Conservation (phyloP, 2,888 invertebrate species). For the Esperia sulphurella region DNA sequence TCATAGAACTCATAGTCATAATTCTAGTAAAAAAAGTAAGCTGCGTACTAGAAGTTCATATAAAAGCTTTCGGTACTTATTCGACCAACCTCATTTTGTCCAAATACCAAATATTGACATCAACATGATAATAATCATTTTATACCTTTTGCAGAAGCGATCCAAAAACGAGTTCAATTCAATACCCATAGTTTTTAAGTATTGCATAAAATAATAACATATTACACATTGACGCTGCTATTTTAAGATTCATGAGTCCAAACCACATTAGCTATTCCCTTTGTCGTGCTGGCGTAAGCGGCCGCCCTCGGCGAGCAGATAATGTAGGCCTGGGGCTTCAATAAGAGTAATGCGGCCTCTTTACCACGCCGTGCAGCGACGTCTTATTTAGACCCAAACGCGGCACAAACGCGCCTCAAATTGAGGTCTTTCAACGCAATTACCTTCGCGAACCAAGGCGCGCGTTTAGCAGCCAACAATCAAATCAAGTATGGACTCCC, state of each 20-base stretch:
- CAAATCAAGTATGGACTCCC: slow-evolving; percentile 50
- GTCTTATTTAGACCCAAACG: slow-evolving; percentile 74
- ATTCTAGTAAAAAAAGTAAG: not conserved
- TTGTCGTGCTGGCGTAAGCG: slow-evolving; percentile 41
- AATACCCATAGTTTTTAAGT: no score
- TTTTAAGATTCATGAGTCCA: slow-evolving; percentile 17
- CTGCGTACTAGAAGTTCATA: no score
- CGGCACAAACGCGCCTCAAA: slow-evolving; percentile 62
- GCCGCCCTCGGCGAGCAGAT: slow-evolving; percentile 56
- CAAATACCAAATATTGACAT: no score
- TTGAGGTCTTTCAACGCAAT: slow-evolving; percentile 74
- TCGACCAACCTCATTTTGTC: no score
- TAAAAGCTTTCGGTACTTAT: no score
- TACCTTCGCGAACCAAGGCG: slow-evolving; percentile 48
- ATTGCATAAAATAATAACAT: no score
- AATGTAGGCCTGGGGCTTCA: slow-evolving; percentile 63
- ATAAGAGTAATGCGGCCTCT: slow-evolving; percentile 73
- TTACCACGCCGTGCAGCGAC: slow-evolving; percentile 65
- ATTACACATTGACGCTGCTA: slow-evolving; percentile 2
- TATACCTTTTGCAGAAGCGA: no score
- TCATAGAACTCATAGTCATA: slow-evolving; percentile 41
- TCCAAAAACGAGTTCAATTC: no score
- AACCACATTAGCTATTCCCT: slow-evolving; percentile 17
- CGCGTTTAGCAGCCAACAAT: slow-evolving; percentile 61
- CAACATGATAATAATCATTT: no score